Evolutionary conservation across 2,113 vertebrate genomes (phyloP), one percentile per base, ranked within the genome.

Genomic region (Picathartes gymnocephalus): DNA sequence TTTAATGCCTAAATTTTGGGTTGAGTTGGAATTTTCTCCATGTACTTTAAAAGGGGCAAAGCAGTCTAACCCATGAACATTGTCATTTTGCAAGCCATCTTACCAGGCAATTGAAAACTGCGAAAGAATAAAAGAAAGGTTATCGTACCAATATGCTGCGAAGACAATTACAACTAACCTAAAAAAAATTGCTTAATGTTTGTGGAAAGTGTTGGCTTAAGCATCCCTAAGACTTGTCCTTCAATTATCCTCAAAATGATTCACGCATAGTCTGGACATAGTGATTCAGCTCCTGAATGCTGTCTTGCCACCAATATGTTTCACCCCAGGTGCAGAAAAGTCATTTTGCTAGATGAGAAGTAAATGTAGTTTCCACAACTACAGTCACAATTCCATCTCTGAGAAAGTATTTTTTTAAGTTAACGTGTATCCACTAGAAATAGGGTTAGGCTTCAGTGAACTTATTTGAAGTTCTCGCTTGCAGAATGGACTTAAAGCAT

Each of bases 231-330:
- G 47, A 61, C 9, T 40, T 48, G 22, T 66, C 42, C 19, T 82
- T 70, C 71, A 86, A 48, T 86, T 86, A 89, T 83, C 25, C 48
- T 83, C 17, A 42, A 89, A 91, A 68, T 35, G 9, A 60, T 72
- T 72, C 25, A 47, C 9, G 30, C 78, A 45, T 44, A 51, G 21
- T 50, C 35, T 77, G 15, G 58, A 89, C 69, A 62, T 11, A 76
- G 44, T 40, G 16, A 44, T 80, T 68, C 57, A 83, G 21, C 40
- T 81, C 21, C 62, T 76, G 58, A 76, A 45, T n/a, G 31, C 4
- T 77, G 11, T 72, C 65, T 86, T 74, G n/a, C 25, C 48, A 61
- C 25, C 70, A 45, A 20, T 64, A 54, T 0, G 0, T 78, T 85
- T 91, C 50, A 78, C 20, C 17, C 21, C 19, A 66, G 25, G 47